phyloP scores from a whole-genome alignment of 2,113 vertebrate species.

The Stegastes partitus region DNA sequence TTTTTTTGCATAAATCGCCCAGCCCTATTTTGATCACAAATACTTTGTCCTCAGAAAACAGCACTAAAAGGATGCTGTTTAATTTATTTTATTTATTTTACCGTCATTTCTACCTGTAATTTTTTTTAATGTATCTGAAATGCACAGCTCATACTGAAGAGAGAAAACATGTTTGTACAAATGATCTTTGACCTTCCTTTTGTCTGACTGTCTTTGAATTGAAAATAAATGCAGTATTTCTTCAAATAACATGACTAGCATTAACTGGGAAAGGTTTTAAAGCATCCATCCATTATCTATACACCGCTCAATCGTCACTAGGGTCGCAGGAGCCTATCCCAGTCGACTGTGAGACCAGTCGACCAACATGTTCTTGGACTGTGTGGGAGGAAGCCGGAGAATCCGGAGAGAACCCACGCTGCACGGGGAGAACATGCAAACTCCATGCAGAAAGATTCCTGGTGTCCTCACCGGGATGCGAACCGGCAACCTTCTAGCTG shows the following conservation, averaged over 20 bases:
- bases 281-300: too few relatives aligned
- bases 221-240: conserved; percentile 67
- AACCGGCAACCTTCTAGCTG: too few relatives aligned
- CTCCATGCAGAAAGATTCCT: too few relatives aligned
- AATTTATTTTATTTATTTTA: background rate
- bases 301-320: too few relatives aligned
- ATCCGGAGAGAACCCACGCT: too few relatives aligned
- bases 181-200: conserved; percentile 44
- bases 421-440: too few relatives aligned
- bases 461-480: too few relatives aligned
- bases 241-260: conserved; percentile 23
- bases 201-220: conserved; percentile 49
- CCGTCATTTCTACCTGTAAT: background rate
- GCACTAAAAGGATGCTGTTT: background rate
- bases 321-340: too few relatives aligned
- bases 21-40: conserved; percentile 2
- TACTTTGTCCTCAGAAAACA: conserved; percentile 3
- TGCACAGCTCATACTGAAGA: conserved; percentile 13
- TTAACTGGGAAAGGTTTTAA: conserved; percentile 21
- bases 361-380: too few relatives aligned
- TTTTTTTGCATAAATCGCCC: background rate
- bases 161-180: conserved; percentile 47
- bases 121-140: conserved; percentile 28
- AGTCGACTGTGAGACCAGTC: too few relatives aligned
- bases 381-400: too few relatives aligned